phyloP scores from a whole-genome alignment of 1,140 invertebrate species.

The Octopus sinensis region DNA sequence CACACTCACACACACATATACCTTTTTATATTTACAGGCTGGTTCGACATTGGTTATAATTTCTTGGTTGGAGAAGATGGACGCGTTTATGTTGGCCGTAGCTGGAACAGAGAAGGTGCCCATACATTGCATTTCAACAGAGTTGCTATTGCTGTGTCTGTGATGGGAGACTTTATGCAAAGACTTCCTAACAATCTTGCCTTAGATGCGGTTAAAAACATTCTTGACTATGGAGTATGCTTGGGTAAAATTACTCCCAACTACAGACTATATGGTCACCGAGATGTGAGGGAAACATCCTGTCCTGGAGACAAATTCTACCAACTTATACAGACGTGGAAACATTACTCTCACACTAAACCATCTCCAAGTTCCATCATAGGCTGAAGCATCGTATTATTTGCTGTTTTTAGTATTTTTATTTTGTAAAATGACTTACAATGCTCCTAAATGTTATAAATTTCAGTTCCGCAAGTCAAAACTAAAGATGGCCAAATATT shows the following conservation, averaged over 20 bases:
- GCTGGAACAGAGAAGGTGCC: conserved; percentile 67
- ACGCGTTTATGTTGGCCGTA: conserved; percentile 71
- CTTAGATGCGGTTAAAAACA: conserved; percentile 49
- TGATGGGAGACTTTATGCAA: conserved; percentile 40
- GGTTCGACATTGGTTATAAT: conserved; percentile 71
- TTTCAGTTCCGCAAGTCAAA: too few species aligned
- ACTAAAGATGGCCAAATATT: too few species aligned
- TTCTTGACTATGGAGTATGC: conserved; percentile 58
- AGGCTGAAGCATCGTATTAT: background rate
- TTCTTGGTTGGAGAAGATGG: conserved; percentile 77
- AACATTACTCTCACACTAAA: conserved; percentile 43
- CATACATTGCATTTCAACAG: conserved; percentile 68
- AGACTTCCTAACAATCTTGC: conserved; percentile 54
- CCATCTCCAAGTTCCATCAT: background rate
- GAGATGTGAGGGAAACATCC: conserved; percentile 54
- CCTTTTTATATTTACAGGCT: conserved; percentile 43
- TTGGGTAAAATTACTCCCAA: conserved; percentile 46
- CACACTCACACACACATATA: too few species aligned
- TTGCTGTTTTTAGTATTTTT: too few species aligned
- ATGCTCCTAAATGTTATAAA: too few species aligned
- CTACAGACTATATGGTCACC: conserved; percentile 60
- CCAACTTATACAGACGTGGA: conserved; percentile 60
- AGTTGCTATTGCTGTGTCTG: conserved; percentile 52
- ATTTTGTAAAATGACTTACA: too few species aligned
- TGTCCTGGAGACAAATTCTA: conserved; percentile 63